Conservation (phyloP, 2,888 invertebrate genomes). For the Neocrepidodera transversa region DNA sequence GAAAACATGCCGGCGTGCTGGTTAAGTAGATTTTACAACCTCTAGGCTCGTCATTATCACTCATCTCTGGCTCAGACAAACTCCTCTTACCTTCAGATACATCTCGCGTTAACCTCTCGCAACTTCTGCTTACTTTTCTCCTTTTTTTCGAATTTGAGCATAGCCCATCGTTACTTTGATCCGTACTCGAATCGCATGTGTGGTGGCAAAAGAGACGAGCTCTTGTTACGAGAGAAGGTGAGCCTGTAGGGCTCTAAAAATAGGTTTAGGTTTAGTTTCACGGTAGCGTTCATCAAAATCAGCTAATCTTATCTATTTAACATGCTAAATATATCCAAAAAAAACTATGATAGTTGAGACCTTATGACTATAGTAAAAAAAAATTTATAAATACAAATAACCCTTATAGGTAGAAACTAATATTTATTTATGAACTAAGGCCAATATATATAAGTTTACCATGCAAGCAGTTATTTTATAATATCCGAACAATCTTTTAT, state of each 20-base stretch:
- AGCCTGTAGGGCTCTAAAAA: conserved; percentile 48
- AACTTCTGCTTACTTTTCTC: conserved; percentile 20
- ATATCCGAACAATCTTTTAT: no score
- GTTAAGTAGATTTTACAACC: conserved; percentile 51
- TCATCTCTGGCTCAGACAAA: conserved; percentile 52
- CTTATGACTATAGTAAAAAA: no score
- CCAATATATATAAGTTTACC: no score
- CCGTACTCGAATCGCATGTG: conserved; percentile 55
- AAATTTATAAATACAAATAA: no score
- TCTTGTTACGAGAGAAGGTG: conserved; percentile 46
- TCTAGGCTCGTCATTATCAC: conserved; percentile 34
- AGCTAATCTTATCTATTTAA: no score
- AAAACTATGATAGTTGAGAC: no score
- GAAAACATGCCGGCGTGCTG: conserved; percentile 58
- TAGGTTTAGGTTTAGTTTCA: background rate
- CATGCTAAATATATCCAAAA: no score
- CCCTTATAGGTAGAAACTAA: no score
- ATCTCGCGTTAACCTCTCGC: background rate
- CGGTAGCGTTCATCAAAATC: background rate
- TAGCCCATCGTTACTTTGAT: conserved; percentile 47
- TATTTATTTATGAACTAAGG: no score
- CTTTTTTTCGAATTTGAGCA: conserved; percentile 42
- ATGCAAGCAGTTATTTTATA: no score
- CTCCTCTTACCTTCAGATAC: conserved; percentile 41
- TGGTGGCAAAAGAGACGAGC: conserved; percentile 57